These are phyloP conservation scores for Irena cyanogastra DNA, from an alignment of 2,113 vertebrate species.

Conservation along the genomic window DNA sequence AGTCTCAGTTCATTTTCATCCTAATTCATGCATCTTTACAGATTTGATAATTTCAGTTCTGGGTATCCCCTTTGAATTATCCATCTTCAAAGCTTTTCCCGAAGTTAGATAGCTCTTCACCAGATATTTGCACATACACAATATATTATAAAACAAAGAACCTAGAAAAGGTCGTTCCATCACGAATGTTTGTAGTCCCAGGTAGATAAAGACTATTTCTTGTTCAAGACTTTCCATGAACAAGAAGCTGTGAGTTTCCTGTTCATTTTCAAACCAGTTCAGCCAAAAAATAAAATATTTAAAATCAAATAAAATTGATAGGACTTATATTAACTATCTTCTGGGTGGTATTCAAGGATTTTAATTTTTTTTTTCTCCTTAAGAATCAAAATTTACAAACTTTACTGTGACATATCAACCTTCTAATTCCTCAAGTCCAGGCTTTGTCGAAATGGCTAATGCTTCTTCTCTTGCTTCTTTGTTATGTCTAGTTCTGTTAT, in stretches of 20 bases:
- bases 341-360: rapidly evolving
- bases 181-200: background rate
- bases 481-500: background rate
- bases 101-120: background rate
- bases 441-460: background rate
- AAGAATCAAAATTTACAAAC: background rate
- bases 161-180: background rate
- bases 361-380: background rate
- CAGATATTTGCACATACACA: background rate
- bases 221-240: background rate
- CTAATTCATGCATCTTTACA: background rate
- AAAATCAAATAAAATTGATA: background rate
- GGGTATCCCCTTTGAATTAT: background rate
- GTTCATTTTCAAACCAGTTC: background rate
- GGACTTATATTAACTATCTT: background rate
- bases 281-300: background rate
- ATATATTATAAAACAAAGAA: background rate
- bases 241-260: background rate
- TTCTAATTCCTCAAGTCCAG: background rate
- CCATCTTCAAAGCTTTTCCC: background rate
- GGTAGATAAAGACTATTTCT: background rate
- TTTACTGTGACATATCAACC: background rate
- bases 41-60: background rate
- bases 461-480: background rate
- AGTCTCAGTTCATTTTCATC: background rate